Evolutionary conservation across 2,888 invertebrate genomes (phyloP).

Genomic region (Heteromyza rotundicornis): DNA sequence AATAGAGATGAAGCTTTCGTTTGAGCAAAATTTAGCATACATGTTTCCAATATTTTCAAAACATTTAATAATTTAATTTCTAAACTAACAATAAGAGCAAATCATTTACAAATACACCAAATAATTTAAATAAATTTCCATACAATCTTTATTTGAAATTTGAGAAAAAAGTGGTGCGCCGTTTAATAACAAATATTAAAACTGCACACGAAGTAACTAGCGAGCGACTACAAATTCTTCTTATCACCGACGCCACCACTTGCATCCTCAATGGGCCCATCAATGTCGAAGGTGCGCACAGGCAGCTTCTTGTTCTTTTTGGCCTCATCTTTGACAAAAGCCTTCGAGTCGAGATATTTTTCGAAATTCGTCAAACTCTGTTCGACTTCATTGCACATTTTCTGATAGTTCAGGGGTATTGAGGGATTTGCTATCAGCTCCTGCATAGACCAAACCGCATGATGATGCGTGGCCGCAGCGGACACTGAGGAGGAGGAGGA

Average conservation of each 20-base stretch:
- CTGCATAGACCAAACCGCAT: slow-evolving; percentile 60
- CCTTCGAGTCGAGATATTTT: slow-evolving; percentile 50
- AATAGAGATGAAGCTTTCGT: no score
- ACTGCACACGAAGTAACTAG: no score
- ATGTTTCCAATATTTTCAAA: no score
- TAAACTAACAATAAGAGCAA: no score
- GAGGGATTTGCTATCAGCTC: slow-evolving; percentile 58
- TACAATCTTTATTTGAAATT: no score
- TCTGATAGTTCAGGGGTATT: slow-evolving; percentile 60
- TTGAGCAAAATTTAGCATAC: no score
- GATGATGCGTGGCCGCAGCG: slow-evolving; percentile 27
- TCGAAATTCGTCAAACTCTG: slow-evolving; percentile 59
- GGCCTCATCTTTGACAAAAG: slow-evolving; percentile 19
- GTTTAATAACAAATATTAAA: no score
- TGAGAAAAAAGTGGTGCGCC: no score
- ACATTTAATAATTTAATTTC: no score
- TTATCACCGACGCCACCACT: slow-evolving; percentile 28
- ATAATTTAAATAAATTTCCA: no score
- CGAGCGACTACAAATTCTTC: slow-evolving; percentile 29
- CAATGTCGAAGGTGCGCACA: slow-evolving; percentile 65
- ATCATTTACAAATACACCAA: no score
- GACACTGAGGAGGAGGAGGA: slow-evolving; percentile 12
- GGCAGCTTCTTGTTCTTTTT: slow-evolving; percentile 10
- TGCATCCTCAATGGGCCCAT: slow-evolving; percentile 61
- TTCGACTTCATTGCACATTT: slow-evolving; percentile 60